Evolutionary conservation across 2,113 vertebrate species (phyloP), one percentile per base, ranked within the genome.

Genomic region (Gymnogyps californianus): DNA sequence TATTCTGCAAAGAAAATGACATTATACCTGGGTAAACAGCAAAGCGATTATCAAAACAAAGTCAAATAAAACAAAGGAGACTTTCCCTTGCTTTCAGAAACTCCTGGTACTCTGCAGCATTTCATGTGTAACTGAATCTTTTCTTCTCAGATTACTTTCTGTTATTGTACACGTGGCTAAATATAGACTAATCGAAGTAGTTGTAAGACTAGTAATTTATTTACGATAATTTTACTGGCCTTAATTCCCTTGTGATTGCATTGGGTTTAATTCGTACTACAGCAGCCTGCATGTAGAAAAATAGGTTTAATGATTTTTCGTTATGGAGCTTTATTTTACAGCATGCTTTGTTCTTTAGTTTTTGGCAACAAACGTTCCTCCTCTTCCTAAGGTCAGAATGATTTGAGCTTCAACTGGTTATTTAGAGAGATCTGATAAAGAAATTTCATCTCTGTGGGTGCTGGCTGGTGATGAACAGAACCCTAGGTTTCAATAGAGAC

Each of bases 21-120:
- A 94, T 97, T 97, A 79, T 97, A 91, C 89, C 80, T 93, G 79
- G 66, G 76, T 95, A 98, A 97, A 97, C 85, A 97, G 89, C 52
- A 80, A 49, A 89, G 51, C n/a, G 67, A 65, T 96, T 95, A 96
- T 91, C 57, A 96, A 97, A 97, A 95, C 79, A 46, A 93, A 96
- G 87, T 93, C 94, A 96, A 95, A 96, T 93, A 83, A 97, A 96
- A 92, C 61, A 88, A 49, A 87, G 67, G 44, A 96, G 54, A 55
- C 28, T 95, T 94, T 40, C 31, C 34, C 52, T 91, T 72, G 20
- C 40, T 96, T 94, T 88, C 83, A 81, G 90, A 96, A 96, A 91
- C 67, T 96, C 70, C 22, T 70, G 42, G 22, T 84, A n/a, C 15
- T 96, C 55, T 87, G 42, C 34, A 82, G 46, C 46, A 79, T 83